Percentiles rank a stretch among this genome's conserved stretches.
Conservation (phyloP, 2,113 vertebrate species). For the Heloderma charlesbogerti region DNA sequence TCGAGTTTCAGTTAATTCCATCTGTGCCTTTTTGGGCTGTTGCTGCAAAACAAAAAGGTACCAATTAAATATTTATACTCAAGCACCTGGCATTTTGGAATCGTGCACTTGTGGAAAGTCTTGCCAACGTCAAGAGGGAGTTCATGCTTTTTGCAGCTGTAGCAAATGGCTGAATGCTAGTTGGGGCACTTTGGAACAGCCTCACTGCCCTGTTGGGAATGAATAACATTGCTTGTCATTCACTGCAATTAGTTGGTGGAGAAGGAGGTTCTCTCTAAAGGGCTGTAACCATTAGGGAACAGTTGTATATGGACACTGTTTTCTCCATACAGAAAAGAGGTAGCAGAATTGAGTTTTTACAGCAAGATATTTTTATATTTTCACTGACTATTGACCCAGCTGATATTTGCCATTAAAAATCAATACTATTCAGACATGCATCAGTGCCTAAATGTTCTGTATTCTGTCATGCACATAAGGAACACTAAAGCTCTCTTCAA, state of each 20-base stretch:
- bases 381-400: background rate
- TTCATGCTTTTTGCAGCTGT: conserved; percentile 16
- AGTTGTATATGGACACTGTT: background rate
- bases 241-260: background rate
- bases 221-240: background rate
- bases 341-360: background rate
- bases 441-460: background rate
- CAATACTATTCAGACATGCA: background rate
- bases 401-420: background rate
- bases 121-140: conserved; percentile 7
- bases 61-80: conserved; percentile 57
- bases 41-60: conserved; percentile 59
- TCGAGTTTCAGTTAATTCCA: conserved; percentile 49
- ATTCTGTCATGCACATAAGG: background rate
- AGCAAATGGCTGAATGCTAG: conserved; percentile 24
- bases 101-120: conserved; percentile 7
- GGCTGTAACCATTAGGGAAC: background rate
- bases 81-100: conserved; percentile 52
- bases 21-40: conserved; percentile 54
- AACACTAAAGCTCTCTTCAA: background rate
- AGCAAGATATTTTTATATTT: conserved; percentile 13
- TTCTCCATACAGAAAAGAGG: background rate
- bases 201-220: background rate
- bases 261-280: background rate
- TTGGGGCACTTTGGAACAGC: background rate